A percentile compares a stretch with the other conserved stretches of the same genome.
phyloP scores from a whole-genome alignment of 2,797 vertebrate species.

The Dromococcyx pavoninus region DNA sequence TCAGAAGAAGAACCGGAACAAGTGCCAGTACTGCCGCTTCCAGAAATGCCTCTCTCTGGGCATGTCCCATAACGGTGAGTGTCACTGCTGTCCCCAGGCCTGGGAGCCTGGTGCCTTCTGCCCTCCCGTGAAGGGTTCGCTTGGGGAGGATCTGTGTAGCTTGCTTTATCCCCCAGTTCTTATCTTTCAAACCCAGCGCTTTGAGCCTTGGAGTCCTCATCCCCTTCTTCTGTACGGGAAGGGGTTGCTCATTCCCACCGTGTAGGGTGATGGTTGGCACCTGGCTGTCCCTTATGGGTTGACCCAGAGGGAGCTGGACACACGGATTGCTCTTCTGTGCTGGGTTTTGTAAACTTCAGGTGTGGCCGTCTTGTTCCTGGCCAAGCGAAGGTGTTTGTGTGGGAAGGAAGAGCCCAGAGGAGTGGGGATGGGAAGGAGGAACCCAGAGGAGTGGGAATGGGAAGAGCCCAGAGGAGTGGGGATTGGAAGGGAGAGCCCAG shows the following conservation, averaged over 20 bases:
- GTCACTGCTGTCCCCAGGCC: neutral
- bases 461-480: too few relatives aligned
- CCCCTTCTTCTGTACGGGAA: neutral
- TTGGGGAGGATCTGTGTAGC: rapidly evolving
- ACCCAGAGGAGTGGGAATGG: neutral
- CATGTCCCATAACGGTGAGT: constrained; percentile 98
- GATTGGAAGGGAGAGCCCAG: neutral
- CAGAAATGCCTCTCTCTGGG: constrained; percentile 97
- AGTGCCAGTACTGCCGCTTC: constrained; percentile 99
- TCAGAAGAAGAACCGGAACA: constrained; percentile 98
- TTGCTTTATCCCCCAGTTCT: neutral
- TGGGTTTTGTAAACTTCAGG: neutral
- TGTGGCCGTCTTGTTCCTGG: neutral
- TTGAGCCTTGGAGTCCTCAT: neutral
- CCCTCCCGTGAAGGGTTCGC: neutral
- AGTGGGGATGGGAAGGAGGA: too few relatives aligned
- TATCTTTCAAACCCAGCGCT: neutral
- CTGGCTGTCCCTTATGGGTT: rapidly evolving
- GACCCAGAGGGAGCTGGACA: neutral
- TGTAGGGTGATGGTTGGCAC: neutral
- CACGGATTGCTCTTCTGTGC: neutral
- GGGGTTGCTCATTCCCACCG: neutral
- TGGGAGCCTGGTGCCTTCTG: neutral
- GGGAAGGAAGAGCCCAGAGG: neutral
- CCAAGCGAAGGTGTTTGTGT: neutral